Percentiles rank a stretch among this genome's conserved stretches.
Conservation (phyloP, 2,888 invertebrate species). For the Euplexia lucipara region DNA sequence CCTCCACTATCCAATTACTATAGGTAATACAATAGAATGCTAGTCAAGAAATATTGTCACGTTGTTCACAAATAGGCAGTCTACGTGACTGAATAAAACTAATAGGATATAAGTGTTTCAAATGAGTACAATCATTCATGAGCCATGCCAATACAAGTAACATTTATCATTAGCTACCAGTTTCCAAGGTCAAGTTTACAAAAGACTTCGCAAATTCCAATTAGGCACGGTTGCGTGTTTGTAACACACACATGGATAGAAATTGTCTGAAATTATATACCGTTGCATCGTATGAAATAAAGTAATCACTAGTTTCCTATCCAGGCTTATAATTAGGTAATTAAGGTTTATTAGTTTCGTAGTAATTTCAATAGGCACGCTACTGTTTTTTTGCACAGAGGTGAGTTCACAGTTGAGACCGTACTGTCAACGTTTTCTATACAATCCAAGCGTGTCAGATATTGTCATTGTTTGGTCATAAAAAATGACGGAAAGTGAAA, state of each 20-base stretch:
- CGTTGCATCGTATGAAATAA: conserved; percentile 22
- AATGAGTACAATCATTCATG: conserved; percentile 11
- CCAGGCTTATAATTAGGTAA: conserved; percentile 29
- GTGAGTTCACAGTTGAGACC: no score
- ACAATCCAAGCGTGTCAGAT: no score
- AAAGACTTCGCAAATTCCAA: conserved; percentile 14
- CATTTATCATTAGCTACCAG: neutral
- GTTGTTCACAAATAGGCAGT: neutral
- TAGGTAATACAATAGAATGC: neutral
- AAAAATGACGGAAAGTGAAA: no score
- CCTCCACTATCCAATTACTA: no score
- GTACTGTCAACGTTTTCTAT: no score
- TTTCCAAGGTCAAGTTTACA: conserved; percentile 30
- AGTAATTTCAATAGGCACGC: conserved; percentile 12
- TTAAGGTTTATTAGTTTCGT: conserved; percentile 29
- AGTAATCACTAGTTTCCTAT: conserved; percentile 43
- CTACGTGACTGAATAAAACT: neutral
- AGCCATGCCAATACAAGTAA: neutral
- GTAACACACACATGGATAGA: neutral
- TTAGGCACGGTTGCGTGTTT: conserved; percentile 42
- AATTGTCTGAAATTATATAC: conserved; percentile 42
- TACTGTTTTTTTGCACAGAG: neutral
- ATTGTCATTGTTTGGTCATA: no score
- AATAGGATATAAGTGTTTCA: conserved; percentile 6
- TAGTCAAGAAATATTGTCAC: neutral